phyloP scores from a whole-genome alignment of 2,113 vertebrate species.

The Myxocyprinus asiaticus region DNA sequence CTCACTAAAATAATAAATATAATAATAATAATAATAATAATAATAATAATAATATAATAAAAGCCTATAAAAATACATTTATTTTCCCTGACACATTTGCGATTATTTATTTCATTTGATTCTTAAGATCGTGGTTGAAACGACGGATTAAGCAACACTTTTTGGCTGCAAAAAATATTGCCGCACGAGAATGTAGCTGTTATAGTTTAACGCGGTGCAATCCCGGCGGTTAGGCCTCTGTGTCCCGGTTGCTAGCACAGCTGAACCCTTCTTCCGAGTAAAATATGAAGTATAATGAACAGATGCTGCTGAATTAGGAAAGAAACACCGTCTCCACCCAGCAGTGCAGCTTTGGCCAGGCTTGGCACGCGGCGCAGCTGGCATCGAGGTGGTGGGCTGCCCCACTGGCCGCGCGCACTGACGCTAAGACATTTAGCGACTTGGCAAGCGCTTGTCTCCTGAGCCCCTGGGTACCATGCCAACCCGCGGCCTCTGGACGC shows the following conservation, averaged over 20 bases:
- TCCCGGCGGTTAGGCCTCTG: conserved; percentile 6
- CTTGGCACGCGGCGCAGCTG: conserved; percentile 78
- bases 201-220: not conserved
- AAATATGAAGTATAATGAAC: conserved; percentile 78
- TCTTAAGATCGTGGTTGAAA: too few species aligned
- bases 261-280: conserved; percentile 51
- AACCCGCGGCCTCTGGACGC: conserved; percentile 57
- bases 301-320: conserved; percentile 85
- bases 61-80: too few species aligned
- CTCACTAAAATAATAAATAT: too few species aligned
- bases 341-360: conserved; percentile 78
- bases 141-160: too few species aligned
- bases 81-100: too few species aligned
- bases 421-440: conserved; percentile 79
- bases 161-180: too few species aligned
- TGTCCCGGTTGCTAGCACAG: not conserved
- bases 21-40: too few species aligned
- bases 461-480: conserved; percentile 57
- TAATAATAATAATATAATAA: too few species aligned
- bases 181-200: not conserved
- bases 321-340: conserved; percentile 82
- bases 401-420: conserved; percentile 68
- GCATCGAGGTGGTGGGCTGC: conserved; percentile 69
- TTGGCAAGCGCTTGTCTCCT: conserved; percentile 69
- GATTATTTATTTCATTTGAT: too few species aligned